Percentiles rank a stretch among this genome's conserved stretches.
These are phyloP conservation scores for Abrostola triplasia DNA, from an alignment of 2,888 invertebrate genomes.

Conservation along the genomic window DNA sequence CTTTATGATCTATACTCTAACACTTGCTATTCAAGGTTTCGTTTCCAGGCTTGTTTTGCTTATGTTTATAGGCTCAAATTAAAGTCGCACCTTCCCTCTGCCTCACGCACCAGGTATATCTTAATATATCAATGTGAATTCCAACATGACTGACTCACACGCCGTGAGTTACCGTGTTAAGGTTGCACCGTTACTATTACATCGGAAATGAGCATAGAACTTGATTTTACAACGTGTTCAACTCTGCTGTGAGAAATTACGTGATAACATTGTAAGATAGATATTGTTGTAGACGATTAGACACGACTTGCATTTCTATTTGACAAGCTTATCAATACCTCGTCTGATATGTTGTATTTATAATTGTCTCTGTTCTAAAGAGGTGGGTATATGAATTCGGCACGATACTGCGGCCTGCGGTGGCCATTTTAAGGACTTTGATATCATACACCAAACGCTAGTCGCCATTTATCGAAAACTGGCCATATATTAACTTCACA, in stretches of 20 bases:
- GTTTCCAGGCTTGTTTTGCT: neutral
- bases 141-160: conserved; percentile 51
- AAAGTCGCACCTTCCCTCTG: conserved; percentile 19
- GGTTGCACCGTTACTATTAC: conserved; percentile 62
- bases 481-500: too few species aligned
- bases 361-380: too few species aligned
- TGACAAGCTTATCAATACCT: too few species aligned
- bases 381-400: too few species aligned
- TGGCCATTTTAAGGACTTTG: too few species aligned
- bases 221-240: neutral
- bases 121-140: conserved; percentile 23
- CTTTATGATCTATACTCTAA: too few species aligned
- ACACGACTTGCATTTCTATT: too few species aligned
- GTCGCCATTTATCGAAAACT: too few species aligned
- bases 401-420: too few species aligned
- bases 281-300: neutral
- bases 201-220: conserved; percentile 18
- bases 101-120: conserved; percentile 25
- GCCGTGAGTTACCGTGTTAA: conserved; percentile 46
- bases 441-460: too few species aligned
- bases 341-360: too few species aligned
- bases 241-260: neutral
- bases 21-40: too few species aligned
- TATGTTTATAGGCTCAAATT: conserved; percentile 15
- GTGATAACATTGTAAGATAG: conserved; percentile 2